Conservation (phyloP, 2,888 invertebrate genomes). For the Heliconius cydno region DNA sequence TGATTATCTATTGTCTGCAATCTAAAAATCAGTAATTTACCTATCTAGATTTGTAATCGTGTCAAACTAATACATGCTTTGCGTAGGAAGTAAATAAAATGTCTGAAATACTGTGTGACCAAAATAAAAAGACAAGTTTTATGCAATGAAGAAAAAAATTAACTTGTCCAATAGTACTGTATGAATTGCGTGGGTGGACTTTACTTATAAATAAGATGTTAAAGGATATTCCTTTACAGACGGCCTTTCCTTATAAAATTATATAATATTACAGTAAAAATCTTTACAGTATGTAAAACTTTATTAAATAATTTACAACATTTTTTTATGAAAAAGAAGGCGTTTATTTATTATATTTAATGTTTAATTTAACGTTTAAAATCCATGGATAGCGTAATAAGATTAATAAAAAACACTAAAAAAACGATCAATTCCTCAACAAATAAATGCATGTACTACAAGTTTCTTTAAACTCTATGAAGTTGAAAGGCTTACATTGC, state of each 20-base stretch:
- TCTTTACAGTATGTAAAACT: not conserved
- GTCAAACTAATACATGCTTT: constrained; percentile 3
- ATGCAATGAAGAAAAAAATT: not conserved
- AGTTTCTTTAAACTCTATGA: constrained; percentile 31
- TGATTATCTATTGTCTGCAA: not conserved
- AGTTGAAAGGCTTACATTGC: constrained; percentile 35
- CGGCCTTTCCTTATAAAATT: not conserved
- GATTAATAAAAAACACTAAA: not conserved
- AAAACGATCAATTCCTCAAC: not conserved
- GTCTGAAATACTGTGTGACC: not conserved
- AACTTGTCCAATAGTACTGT: not conserved
- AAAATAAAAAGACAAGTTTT: not conserved
- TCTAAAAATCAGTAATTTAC: not conserved
- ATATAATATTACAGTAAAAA: not conserved
- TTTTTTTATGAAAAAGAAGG: not conserved
- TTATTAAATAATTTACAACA: no score
- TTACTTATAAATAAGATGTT: not conserved
- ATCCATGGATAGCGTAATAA: not conserved
- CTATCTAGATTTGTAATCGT: not conserved
- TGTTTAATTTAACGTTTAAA: not conserved
- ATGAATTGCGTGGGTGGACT: not conserved
- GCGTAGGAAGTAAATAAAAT: constrained; percentile 22
- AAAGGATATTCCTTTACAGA: not conserved
- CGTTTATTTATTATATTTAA: not conserved
- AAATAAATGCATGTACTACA: not conserved